Conservation (phyloP, 2,113 vertebrate species). For the Austrofundulus limnaeus region DNA sequence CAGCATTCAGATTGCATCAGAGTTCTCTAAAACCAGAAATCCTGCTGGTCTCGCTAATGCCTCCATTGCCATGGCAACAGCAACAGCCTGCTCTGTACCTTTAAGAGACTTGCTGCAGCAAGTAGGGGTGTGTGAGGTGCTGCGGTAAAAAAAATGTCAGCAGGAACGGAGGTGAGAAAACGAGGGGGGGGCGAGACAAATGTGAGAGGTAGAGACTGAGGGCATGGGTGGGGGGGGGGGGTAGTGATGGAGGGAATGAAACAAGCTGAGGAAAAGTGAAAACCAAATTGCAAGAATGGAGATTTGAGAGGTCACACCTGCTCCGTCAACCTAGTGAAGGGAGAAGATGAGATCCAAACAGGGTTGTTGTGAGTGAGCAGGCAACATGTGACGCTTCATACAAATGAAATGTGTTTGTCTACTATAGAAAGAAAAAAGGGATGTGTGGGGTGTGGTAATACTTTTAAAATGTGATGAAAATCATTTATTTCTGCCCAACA, state of each 20-base stretch:
- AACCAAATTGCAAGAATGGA: conserved; percentile 53
- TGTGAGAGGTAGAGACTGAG: conserved; percentile 44
- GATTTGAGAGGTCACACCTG: conserved; percentile 60
- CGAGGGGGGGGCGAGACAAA: conserved; percentile 41
- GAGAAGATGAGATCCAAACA: conserved; percentile 41
- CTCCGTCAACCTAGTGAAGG: conserved; percentile 44
- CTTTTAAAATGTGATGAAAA: conserved; percentile 4
- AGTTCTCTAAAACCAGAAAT: conserved; percentile 29
- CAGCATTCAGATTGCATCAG: conserved; percentile 22
- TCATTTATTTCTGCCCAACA: background rate
- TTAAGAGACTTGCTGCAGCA: conserved; percentile 77
- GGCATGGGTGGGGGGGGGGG: conserved; percentile 27
- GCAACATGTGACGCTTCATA: conserved; percentile 24
- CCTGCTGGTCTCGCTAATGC: conserved; percentile 48
- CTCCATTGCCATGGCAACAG: conserved; percentile 65
- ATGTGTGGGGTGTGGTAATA: background rate
- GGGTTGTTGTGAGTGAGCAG: conserved; percentile 22
- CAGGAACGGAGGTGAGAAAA: conserved; percentile 40
- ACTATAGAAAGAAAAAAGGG: background rate
- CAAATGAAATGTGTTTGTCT: conserved; percentile 22
- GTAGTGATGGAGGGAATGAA: conserved; percentile 37
- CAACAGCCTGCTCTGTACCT: conserved; percentile 68
- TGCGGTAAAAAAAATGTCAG: conserved; percentile 56
- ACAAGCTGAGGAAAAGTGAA: conserved; percentile 50
- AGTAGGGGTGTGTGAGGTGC: conserved; percentile 67